Conservation (phyloP, 2,888 invertebrate species). For the Diachrysia chrysitis region DNA sequence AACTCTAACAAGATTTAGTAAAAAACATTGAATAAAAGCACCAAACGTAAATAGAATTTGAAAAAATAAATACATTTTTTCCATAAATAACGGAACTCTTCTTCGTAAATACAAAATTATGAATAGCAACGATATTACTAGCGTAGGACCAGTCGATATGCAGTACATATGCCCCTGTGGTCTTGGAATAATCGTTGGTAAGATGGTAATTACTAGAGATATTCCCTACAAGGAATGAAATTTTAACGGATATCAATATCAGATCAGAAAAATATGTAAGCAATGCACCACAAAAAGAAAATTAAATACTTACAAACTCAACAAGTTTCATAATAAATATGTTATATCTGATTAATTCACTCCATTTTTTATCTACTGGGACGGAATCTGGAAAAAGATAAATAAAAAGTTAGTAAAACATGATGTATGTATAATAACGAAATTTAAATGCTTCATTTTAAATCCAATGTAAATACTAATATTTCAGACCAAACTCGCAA, state of each 20-base stretch:
- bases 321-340: conserved; percentile 86
- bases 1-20: conserved; percentile 79
- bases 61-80: conserved; percentile 86
- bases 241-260: conserved; percentile 43
- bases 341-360: conserved; percentile 83
- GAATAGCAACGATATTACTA: conserved; percentile 82
- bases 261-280: conserved; percentile 33
- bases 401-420: background rate
- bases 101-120: conserved; percentile 80
- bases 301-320: conserved; percentile 82
- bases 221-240: conserved; percentile 78
- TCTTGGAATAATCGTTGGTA: conserved; percentile 74
- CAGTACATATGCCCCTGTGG: conserved; percentile 86
- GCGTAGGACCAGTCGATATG: conserved; percentile 83
- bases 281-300: conserved; percentile 26
- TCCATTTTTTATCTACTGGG: conserved; percentile 85
- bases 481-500: too few relatives aligned
- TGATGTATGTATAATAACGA: too few relatives aligned
- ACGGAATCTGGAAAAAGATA: conserved; percentile 78
- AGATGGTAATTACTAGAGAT: conserved; percentile 73
- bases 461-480: too few relatives aligned
- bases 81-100: conserved; percentile 85
- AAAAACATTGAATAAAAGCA: conserved; percentile 84
- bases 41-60: conserved; percentile 86
- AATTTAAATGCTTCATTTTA: too few relatives aligned